Base-by-base conservation (phyloP, 2,113 vertebrate species). In the Trinectes maculatus region DNA sequence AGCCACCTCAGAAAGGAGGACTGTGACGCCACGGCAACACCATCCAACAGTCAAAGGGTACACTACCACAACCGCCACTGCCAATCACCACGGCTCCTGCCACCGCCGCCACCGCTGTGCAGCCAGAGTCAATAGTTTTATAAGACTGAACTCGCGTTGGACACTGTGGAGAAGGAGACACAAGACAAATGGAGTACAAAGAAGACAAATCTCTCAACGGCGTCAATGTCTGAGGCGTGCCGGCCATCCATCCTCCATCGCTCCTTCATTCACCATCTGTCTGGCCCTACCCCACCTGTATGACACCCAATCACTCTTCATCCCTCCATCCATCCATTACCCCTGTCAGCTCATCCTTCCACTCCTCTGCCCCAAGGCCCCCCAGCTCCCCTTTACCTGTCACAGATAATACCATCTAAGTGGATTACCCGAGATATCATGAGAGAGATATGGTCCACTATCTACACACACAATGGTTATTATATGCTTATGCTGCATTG, bases 231-330 rank as follows among this genome's bases (percentile, higher is more conserved):
- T 80, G 80, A 71, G 77, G 73, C 33, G 74, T 77, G 76, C 53
- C 25, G 37, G 68, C 69, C 82, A 83, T 91, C 82, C 82, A 81
- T 86, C 78, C 85, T 84, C 72, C 63, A 74, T 85, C 48, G 66
- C 70, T 67, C 71, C 77, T 87, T 74, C 73, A 72, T 81, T 84
- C 85, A 19, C 85, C 63, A 82, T 83, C 86, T 77, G 74, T 89
- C 85, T 81, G 57, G 78, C 70, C 77, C 85, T 51, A 71, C 87
- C 82, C 82, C 79, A 74, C 88, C 86, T 84, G 78, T 79, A 81
- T 88, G 89, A 91, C 90, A 89, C 85, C 71, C 84, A 24, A 91
- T 86, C 90, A 82, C 89, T 90, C 86, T 82, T 83, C 77, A 86
- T 86, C 77, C 79, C 81, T 79, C 82, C 34, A 47, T 74, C 82